A percentile compares a stretch with the other conserved stretches of the same genome.
These are phyloP conservation scores for Allacma fusca DNA, from an alignment of 2,888 invertebrate genomes.

Conservation along the genomic window DNA sequence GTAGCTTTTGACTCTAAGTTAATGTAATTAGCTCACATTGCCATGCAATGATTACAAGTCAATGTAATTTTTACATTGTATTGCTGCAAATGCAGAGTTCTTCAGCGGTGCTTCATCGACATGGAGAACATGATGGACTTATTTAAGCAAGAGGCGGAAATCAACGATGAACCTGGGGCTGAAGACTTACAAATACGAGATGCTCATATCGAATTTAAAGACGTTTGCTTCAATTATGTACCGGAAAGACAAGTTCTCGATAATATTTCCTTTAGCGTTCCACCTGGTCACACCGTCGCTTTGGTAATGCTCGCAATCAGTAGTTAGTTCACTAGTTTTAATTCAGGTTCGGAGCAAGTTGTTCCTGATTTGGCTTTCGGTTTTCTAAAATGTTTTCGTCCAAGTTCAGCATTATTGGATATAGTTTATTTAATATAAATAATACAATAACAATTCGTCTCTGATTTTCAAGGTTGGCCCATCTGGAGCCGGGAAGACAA, in stretches of 20 bases:
- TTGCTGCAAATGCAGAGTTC: constrained; percentile 72
- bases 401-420: too few species aligned
- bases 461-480: constrained; percentile 3
- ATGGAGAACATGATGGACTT: constrained; percentile 99
- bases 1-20: too few species aligned
- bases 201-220: constrained; percentile 84
- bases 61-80: too few species aligned
- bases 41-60: too few species aligned
- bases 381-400: too few species aligned
- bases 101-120: constrained; percentile 96
- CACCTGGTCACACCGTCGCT: constrained; percentile 85
- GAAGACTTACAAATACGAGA: constrained; percentile 72
- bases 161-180: constrained; percentile 83
- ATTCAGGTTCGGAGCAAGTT: too few species aligned
- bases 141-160: constrained; percentile 84
- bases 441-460: too few species aligned
- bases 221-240: constrained; percentile 88
- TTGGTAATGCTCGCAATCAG: constrained; percentile 67
- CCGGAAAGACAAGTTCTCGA: constrained; percentile 79
- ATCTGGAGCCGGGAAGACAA: constrained; percentile 80
- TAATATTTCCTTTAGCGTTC: constrained; percentile 80
- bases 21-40: too few species aligned
- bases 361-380: too few species aligned
- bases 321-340: neutral
- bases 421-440: neutral